Evolutionary conservation across 2,888 invertebrate genomes (phyloP), one percentile per base, ranked within the genome.

Genomic region (Pyrocoelia pectoralis): DNA sequence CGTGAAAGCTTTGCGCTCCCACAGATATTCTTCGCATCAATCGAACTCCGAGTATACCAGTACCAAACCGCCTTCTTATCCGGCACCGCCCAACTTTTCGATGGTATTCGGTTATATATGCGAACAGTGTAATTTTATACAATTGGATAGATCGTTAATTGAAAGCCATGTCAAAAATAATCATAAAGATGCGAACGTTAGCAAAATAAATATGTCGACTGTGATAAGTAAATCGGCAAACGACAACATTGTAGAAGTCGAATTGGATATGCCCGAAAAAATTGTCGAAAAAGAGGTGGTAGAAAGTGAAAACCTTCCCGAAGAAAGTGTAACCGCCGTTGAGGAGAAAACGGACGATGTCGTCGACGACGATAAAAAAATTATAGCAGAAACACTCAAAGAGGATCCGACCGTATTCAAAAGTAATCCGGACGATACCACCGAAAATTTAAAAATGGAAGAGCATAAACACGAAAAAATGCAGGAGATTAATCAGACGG

Each of bases 91-190:
- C 10, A 70, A 73, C 58, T 70, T 65, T n/a, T 57, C 69, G 1
- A 65, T 73, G 10, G 67, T 84, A 12, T 80, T 79, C 55, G 89
- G 89, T 0, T 89, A 88, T 73, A 83, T 92, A 1, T 93, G 93
- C 74, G 84, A 85, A 1, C 83, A 86, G 60, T 94, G 94, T 74
- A 88, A 93, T 75, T 94, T 85, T 69, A 84, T 90, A 1, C 94
- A 94, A 78, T 76, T 92, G 67, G 83, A 84, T 4, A 79, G 85
- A 50, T 79, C 81, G 29, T 87, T 87, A 72, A 79, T 92, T 0
- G 85, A 88, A 65, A 83, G 83, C 0, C 93, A 94, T 71, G 82
- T 90, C 0, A 81, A 84, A 46, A 76, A 80, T 0, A 85, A 86
- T 66, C 90, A 88, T 69, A 77, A 82, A 49, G 79, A 83, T 54